Base-by-base conservation (phyloP, 2,888 invertebrate genomes). In the Notodonta dromedarius region DNA sequence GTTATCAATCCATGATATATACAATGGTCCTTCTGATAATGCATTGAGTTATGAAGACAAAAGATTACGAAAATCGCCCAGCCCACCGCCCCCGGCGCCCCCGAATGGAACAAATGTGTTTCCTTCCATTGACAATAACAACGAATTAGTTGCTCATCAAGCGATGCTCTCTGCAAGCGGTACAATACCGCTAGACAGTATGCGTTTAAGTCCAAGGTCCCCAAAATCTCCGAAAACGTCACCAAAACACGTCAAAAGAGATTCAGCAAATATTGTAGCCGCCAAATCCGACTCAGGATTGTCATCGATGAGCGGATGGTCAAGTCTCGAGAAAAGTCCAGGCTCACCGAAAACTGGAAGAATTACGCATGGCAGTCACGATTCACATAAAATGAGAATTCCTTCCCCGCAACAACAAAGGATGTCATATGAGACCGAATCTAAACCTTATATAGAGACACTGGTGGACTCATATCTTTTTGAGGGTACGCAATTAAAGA, bases 291-390 rank as follows among this genome's bases (percentile, higher is more conserved):
- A 98, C 85, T 97, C 97, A 0, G 97, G 97, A 0, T 89, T 98
- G 58, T 97, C 97, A 0, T 97, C 97, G 7, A 96, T 97, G 96
- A 97, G 97, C 80, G 97, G 97, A 5, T 96, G 97, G 95, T 97
- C 97, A 12, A 97, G 97, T 81, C 90, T 97, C 77, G 97, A 97
- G 85, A 97, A 97, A 89, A 97, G 97, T 44, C 97, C 97, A 5
- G 96, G 96, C 39, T 97, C 97, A 0, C 97, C 97, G 0, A 96
- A 96, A 84, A 95, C 93, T 32, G 92, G 89, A 40, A 87, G 91
- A 81, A 80, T 87, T 39, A 74, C 83, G 35, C 93, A 93, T 67
- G 79, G 79, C 61, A 80, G 84, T 64, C 91, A 92, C 62, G 93
- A 93, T 66, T 75, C 84, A 63, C 90, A 92, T 78, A 93, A 91